These are phyloP conservation scores for Molossus molossus DNA, from an alignment of 2,797 vertebrate genomes.

Conservation along the genomic window DNA sequence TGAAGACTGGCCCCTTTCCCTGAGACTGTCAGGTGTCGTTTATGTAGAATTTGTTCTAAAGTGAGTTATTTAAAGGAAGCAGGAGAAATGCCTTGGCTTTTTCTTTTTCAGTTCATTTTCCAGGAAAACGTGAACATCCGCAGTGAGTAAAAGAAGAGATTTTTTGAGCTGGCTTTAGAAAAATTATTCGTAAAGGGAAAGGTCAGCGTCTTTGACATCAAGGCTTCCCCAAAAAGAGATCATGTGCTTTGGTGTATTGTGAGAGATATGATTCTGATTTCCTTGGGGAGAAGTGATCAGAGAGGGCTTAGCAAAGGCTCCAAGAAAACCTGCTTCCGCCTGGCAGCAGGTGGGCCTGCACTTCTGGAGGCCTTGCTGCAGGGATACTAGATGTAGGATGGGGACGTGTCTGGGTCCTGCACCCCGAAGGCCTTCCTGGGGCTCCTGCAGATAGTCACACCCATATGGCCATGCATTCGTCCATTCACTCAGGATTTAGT, in stretches of 20 bases:
- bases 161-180: conserved; percentile 68
- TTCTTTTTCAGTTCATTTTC: conserved; percentile 46
- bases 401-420: not conserved
- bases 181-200: conserved; percentile 38
- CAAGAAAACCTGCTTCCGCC: not conserved
- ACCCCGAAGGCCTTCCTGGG: not conserved
- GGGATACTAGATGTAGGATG: too few species aligned
- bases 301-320: not conserved
- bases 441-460: not conserved
- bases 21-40: not conserved
- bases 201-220: conserved; percentile 67
- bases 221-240: conserved; percentile 64
- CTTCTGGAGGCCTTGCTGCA: not conserved
- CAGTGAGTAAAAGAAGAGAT: not conserved
- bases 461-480: not conserved
- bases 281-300: not conserved
- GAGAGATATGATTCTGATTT: not conserved
- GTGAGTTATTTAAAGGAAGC: conserved; percentile 43
- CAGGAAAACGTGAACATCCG: conserved; percentile 78
- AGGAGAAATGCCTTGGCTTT: not conserved
- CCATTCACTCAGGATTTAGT: not conserved
- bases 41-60: not conserved
- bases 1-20: not conserved
- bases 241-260: not conserved
- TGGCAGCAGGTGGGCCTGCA: fast-evolving